Conservation (phyloP, 2,888 invertebrate genomes). For the Nudaria mundana region DNA sequence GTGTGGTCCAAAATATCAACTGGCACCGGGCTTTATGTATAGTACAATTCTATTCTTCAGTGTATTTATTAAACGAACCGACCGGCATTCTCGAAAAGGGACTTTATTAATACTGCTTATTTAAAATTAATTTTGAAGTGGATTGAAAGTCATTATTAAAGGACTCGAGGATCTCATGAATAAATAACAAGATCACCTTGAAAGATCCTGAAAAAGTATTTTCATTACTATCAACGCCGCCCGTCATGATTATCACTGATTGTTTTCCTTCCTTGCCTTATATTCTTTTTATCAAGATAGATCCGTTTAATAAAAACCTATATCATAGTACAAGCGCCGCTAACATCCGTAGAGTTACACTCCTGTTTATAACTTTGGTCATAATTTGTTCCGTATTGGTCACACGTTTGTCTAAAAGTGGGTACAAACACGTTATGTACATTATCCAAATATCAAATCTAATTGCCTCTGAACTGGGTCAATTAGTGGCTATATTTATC, state of each 20-base stretch:
- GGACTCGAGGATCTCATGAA: too few species aligned
- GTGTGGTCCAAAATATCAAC: slow-evolving; percentile 60
- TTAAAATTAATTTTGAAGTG: too few species aligned
- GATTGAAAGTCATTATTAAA: too few species aligned
- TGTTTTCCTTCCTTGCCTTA: too few species aligned
- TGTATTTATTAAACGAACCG: slow-evolving; percentile 12
- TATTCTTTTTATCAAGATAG: too few species aligned
- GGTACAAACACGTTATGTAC: slow-evolving; percentile 31
- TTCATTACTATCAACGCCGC: too few species aligned
- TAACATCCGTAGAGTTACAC: slow-evolving; percentile 49
- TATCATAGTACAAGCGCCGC: slow-evolving; percentile 8
- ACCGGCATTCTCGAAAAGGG: background rate
- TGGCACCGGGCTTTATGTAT: slow-evolving; percentile 48
- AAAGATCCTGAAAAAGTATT: too few species aligned
- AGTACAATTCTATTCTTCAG: slow-evolving; percentile 5
- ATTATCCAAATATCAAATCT: slow-evolving; percentile 35
- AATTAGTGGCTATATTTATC: slow-evolving; percentile 31
- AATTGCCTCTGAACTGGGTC: slow-evolving; percentile 42
- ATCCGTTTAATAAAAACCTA: slow-evolving; percentile 4
- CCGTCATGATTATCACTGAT: too few species aligned
- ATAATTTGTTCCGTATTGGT: slow-evolving; percentile 60
- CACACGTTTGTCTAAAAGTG: slow-evolving; percentile 34
- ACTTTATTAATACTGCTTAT: background rate
- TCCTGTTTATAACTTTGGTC: slow-evolving; percentile 73
- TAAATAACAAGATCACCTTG: too few species aligned